A percentile compares a stretch with the other conserved stretches of the same genome.
Conservation (phyloP, 2,888 invertebrate genomes). For the Caprella mutica region DNA sequence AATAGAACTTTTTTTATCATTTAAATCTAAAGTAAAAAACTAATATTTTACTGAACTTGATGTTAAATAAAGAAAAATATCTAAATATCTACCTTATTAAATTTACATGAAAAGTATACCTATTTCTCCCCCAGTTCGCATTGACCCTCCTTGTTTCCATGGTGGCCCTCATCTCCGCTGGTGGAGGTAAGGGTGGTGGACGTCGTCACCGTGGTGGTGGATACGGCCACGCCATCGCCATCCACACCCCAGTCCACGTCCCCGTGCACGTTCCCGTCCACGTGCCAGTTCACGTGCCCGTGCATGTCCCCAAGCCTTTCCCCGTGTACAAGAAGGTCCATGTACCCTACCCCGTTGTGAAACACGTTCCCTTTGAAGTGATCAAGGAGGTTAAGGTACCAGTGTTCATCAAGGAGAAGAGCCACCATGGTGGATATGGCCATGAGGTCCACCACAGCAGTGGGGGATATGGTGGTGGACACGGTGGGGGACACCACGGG, state of each 20-base stretch:
- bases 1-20: too few relatives aligned
- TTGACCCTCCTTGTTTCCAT: background rate
- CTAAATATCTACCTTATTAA: too few relatives aligned
- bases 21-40: too few relatives aligned
- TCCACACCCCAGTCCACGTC: background rate
- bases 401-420: background rate
- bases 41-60: too few relatives aligned
- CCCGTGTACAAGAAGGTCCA: background rate
- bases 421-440: background rate
- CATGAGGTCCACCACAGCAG: background rate
- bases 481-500: too few relatives aligned
- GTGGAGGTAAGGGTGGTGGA: background rate
- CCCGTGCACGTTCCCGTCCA: background rate
- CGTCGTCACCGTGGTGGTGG: background rate
- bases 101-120: too few relatives aligned
- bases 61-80: too few relatives aligned
- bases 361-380: background rate
- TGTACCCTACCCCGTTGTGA: background rate
- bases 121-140: too few relatives aligned
- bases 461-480: too few relatives aligned
- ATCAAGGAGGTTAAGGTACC: background rate
- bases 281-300: conserved; percentile 1
- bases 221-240: background rate
- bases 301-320: background rate
- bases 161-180: background rate